Evolutionary conservation across 2,888 invertebrate species (phyloP).

Genomic region (Himalopsyche tibetana): DNA sequence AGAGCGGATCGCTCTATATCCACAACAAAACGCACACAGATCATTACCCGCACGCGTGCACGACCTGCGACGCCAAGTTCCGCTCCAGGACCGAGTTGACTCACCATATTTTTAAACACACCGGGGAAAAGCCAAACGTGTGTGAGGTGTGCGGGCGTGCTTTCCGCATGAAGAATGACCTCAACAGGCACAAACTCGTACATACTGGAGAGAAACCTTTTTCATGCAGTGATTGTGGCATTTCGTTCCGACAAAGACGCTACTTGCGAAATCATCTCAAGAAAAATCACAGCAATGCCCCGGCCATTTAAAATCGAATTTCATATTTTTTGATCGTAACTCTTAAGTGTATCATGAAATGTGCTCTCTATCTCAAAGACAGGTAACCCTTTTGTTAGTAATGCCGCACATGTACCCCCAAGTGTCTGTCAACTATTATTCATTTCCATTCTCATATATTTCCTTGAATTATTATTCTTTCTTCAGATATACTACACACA

Average conservation of each 20-base stretch:
- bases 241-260: conserved; percentile 75
- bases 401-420: too few species aligned
- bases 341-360: too few species aligned
- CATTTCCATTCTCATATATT: too few species aligned
- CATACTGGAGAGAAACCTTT: conserved; percentile 76
- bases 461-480: too few species aligned
- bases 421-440: too few species aligned
- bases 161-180: conserved; percentile 78
- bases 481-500: too few species aligned
- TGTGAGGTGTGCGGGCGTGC: conserved; percentile 78
- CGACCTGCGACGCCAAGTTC: conserved; percentile 79
- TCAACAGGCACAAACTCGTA: conserved; percentile 76
- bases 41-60: conserved; percentile 77
- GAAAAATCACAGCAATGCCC: conserved; percentile 55
- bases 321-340: too few species aligned
- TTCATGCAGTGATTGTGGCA: conserved; percentile 71
- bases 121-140: conserved; percentile 79
- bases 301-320: too few species aligned
- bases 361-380: too few species aligned
- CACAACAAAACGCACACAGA: conserved; percentile 79
- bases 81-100: conserved; percentile 77
- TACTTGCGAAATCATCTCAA: conserved; percentile 75
- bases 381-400: too few species aligned
- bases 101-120: conserved; percentile 79
- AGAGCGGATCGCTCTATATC: conserved; percentile 81